These are phyloP conservation scores for Lasius platythorax DNA, from an alignment of 2,888 invertebrate species.

Conservation along the genomic window DNA sequence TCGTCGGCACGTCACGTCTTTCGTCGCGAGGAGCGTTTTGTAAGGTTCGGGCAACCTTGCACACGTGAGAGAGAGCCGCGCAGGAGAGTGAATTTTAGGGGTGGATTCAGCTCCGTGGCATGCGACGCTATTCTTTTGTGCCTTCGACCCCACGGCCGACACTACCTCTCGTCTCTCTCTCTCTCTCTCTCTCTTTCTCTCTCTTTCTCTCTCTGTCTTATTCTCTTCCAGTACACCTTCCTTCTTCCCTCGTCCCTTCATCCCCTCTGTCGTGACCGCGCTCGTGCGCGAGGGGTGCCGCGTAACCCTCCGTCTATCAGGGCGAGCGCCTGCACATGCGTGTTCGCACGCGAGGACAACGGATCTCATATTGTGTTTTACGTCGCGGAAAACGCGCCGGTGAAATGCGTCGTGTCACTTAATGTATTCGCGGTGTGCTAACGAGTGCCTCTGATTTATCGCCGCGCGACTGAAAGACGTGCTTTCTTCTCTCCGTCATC, in stretches of 20 bases:
- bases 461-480: not conserved
- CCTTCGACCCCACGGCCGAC: conserved; percentile 79
- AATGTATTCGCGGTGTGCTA: conserved; percentile 51
- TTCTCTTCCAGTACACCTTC: conserved; percentile 43
- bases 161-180: conserved; percentile 58
- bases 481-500: not conserved
- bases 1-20: conserved; percentile 43
- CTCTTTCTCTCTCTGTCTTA: conserved; percentile 30
- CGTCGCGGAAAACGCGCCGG: conserved; percentile 41
- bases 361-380: conserved; percentile 73
- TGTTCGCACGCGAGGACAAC: conserved; percentile 70
- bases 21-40: conserved; percentile 47
- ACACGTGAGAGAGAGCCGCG: conserved; percentile 71
- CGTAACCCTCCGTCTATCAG: conserved; percentile 79
- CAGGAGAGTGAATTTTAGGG: conserved; percentile 79
- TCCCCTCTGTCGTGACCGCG: conserved; percentile 66
- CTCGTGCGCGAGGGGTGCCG: conserved; percentile 82
- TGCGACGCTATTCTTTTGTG: conserved; percentile 85
- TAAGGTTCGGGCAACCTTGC: conserved; percentile 80
- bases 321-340: conserved; percentile 79
- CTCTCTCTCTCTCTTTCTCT: conserved; percentile 50
- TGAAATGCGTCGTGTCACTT: conserved; percentile 40
- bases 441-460: conserved; percentile 57
- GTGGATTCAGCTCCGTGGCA: conserved; percentile 81
- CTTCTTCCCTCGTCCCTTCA: conserved; percentile 62